Evolutionary conservation across 2,113 vertebrate species (phyloP).

Genomic region (Siniperca chuatsi): DNA sequence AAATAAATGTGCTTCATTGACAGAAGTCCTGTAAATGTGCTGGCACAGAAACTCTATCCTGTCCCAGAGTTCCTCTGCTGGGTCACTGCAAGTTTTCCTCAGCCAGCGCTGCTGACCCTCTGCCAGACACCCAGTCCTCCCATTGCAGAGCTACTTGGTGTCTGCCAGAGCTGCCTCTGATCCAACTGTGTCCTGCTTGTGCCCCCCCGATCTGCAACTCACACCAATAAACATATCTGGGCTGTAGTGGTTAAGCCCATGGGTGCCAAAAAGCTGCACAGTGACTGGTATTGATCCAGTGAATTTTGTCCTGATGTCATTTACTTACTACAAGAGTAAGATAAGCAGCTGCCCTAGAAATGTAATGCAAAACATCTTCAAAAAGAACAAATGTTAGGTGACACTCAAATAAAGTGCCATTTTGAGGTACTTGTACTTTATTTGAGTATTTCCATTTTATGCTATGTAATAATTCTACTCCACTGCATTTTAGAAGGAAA

Average conservation of each 20-base stretch:
- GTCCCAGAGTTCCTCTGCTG: slow-evolving; percentile 47
- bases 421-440: background rate
- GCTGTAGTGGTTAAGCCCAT: background rate
- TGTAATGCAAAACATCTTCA: background rate
- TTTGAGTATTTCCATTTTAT: background rate
- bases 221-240: slow-evolving; percentile 14
- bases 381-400: background rate
- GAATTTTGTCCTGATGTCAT: slow-evolving; percentile 1
- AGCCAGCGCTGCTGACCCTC: slow-evolving; percentile 12
- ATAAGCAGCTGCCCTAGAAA: background rate
- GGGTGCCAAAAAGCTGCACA: slow-evolving; percentile 5
- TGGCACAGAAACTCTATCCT: slow-evolving; percentile 66
- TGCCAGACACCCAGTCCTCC: slow-evolving; percentile 28
- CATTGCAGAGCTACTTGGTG: slow-evolving; percentile 2
- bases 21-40: slow-evolving; percentile 70
- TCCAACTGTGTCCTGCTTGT: slow-evolving; percentile 34
- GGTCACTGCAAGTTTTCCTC: slow-evolving; percentile 38
- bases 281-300: background rate
- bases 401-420: too few species aligned
- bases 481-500: background rate
- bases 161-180: slow-evolving; percentile 26
- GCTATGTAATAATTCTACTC: background rate
- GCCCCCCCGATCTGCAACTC: background rate
- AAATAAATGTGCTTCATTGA: slow-evolving; percentile 67
- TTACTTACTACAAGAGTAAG: background rate